These are phyloP conservation scores for Danio albolineatus DNA, from an alignment of 2,797 vertebrate species.

Conservation along the genomic window DNA sequence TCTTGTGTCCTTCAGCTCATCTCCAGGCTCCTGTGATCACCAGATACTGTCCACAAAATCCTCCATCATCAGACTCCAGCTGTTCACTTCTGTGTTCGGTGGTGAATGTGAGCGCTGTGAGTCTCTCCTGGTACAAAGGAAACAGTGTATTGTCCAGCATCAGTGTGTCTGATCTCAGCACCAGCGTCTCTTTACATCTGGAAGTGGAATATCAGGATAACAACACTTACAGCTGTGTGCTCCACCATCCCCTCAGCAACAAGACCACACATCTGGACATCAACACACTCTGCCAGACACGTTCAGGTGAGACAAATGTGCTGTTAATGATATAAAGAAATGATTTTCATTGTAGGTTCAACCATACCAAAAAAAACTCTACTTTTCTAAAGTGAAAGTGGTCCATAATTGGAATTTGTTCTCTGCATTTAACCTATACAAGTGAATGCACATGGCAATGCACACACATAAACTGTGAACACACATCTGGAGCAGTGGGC, in stretches of 20 bases:
- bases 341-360: too few relatives aligned
- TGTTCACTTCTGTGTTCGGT: background rate
- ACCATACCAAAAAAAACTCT: background rate
- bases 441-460: too few relatives aligned
- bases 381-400: too few relatives aligned
- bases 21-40: background rate
- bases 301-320: background rate
- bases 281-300: background rate
- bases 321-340: background rate
- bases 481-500: too few relatives aligned
- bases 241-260: background rate
- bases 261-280: background rate
- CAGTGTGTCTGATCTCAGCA: background rate
- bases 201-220: background rate
- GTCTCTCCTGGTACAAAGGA: too few relatives aligned
- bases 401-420: too few relatives aligned
- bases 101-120: too few relatives aligned
- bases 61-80: background rate
- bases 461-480: too few relatives aligned
- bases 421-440: too few relatives aligned
- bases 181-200: background rate
- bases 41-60: background rate
- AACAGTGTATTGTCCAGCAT: background rate
- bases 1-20: slow-evolving; percentile 9
- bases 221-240: too few relatives aligned